Conservation (phyloP, 2,113 vertebrate genomes). For the Gallinago jamesoni region DNA sequence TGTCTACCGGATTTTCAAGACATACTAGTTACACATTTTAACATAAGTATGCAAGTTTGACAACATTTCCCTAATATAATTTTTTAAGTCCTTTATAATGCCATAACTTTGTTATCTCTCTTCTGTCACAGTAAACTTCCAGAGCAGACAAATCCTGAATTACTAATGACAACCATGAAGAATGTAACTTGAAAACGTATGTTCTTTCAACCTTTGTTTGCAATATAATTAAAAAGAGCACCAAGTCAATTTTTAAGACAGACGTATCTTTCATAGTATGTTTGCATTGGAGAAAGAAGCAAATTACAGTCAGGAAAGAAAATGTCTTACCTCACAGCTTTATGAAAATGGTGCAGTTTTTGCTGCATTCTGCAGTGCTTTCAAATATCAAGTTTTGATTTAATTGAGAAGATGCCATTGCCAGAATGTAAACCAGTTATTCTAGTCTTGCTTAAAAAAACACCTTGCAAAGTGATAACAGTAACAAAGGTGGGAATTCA, state of each 20-base stretch:
- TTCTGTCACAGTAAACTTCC: neutral
- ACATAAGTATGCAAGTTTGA: neutral
- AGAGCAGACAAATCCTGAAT: neutral
- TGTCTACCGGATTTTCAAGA: neutral
- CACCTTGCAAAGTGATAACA: neutral
- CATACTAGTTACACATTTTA: neutral
- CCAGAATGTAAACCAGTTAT: conserved; percentile 23
- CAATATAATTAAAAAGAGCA: neutral
- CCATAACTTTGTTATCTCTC: neutral
- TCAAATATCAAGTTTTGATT: neutral
- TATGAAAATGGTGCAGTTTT: neutral
- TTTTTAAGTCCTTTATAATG: neutral
- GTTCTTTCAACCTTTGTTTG: neutral
- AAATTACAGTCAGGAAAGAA: neutral
- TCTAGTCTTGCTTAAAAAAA: conserved; percentile 9
- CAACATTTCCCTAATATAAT: neutral
- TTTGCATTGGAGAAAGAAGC: neutral
- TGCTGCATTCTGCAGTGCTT: neutral
- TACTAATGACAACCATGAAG: neutral
- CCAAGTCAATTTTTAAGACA: neutral
- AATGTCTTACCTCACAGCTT: neutral
- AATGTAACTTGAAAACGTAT: neutral
- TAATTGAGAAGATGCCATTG: neutral
- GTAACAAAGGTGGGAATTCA: conserved; percentile 55
- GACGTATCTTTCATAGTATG: neutral